These are phyloP conservation scores for Hecatera dysodea DNA, from an alignment of 2,888 invertebrate genomes.

Conservation along the genomic window DNA sequence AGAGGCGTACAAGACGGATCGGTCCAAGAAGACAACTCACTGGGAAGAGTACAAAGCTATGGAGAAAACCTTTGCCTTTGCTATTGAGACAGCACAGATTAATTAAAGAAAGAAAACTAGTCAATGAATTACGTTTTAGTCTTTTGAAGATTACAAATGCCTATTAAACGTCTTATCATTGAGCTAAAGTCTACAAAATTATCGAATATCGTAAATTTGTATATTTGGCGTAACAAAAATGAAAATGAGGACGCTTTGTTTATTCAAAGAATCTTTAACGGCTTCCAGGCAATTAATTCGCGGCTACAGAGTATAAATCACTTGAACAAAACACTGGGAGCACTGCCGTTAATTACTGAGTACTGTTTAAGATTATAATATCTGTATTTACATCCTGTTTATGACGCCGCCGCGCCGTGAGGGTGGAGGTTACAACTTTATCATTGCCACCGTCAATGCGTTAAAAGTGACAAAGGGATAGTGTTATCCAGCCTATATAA, in stretches of 20 bases:
- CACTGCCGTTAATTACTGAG: slow-evolving; percentile 62
- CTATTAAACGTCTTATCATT: too few relatives aligned
- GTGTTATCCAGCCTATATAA: neutral
- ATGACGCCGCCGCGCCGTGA: neutral
- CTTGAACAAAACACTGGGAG: slow-evolving; percentile 55
- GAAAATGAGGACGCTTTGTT: slow-evolving; percentile 48
- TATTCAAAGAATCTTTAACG: slow-evolving; percentile 60
- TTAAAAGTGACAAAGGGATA: neutral
- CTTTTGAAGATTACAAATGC: too few relatives aligned
- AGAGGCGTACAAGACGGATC: too few relatives aligned
- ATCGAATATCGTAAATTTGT: slow-evolving; percentile 35
- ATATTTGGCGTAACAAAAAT: slow-evolving; percentile 53
- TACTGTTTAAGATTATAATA: slow-evolving; percentile 62
- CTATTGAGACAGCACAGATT: too few relatives aligned
- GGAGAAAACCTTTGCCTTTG: too few relatives aligned
- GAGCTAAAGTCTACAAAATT: slow-evolving; percentile 6
- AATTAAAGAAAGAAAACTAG: too few relatives aligned
- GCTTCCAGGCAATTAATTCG: slow-evolving; percentile 66
- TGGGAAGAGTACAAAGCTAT: too few relatives aligned
- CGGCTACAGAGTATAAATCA: slow-evolving; percentile 63
- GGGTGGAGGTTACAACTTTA: neutral
- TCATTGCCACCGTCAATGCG: neutral
- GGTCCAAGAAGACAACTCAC: too few relatives aligned
- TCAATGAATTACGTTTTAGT: too few relatives aligned
- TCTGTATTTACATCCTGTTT: slow-evolving; percentile 43